Percentiles rank a stretch among this genome's conserved stretches.
Conservation (phyloP, 1,140 invertebrate genomes). For the Drosophila takahashii region DNA sequence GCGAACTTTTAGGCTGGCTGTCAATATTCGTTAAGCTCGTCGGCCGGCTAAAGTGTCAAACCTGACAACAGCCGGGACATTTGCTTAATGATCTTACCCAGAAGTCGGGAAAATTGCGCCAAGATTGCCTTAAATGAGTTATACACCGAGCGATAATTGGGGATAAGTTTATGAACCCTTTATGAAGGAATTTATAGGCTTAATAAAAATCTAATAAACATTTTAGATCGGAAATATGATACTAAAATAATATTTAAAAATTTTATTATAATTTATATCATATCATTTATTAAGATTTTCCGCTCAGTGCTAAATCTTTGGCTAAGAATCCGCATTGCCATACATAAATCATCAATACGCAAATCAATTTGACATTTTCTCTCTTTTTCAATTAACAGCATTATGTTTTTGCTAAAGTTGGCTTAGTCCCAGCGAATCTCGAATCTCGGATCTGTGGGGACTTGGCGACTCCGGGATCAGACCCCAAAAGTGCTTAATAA, state of each 20-base stretch:
- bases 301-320: constrained; percentile 19
- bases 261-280: background rate
- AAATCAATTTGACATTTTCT: constrained; percentile 75
- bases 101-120: constrained; percentile 39
- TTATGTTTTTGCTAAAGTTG: constrained; percentile 80
- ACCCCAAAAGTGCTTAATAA: constrained; percentile 71
- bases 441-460: background rate
- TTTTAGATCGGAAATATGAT: no score
- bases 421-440: constrained; percentile 28
- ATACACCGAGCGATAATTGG: constrained; percentile 37
- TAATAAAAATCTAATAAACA: no score
- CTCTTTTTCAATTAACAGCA: constrained; percentile 80
- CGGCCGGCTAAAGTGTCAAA: constrained; percentile 78
- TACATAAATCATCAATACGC: constrained; percentile 71
- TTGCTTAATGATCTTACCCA: constrained; percentile 77
- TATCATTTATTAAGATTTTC: background rate
- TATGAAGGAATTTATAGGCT: no score
- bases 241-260: background rate
- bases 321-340: constrained; percentile 19
- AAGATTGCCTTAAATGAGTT: constrained; percentile 42
- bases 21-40: constrained; percentile 82
- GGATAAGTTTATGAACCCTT: no score
- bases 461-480: constrained; percentile 25
- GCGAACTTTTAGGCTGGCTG: constrained; percentile 77
- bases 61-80: constrained; percentile 80